phyloP scores from a whole-genome alignment of 2,113 vertebrate species.

The Acrocephalus kingi region DNA sequence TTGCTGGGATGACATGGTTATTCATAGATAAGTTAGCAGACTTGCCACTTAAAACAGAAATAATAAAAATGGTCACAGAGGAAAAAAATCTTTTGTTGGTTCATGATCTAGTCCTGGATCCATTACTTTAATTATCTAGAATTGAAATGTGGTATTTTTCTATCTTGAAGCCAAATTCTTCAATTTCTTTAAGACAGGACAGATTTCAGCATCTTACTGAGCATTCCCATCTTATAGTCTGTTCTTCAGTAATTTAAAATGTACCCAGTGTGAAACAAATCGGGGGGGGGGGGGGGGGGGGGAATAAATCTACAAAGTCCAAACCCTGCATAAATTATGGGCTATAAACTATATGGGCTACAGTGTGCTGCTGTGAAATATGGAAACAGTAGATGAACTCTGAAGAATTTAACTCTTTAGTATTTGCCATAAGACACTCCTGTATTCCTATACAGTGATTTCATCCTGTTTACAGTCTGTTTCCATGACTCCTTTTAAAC shows the following conservation, averaged over 20 bases:
- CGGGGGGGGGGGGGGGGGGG: accelerated
- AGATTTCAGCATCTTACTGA: not conserved
- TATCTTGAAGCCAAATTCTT: not conserved
- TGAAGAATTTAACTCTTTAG: not conserved
- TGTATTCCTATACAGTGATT: not conserved
- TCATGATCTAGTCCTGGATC: not conserved
- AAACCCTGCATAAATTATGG: not conserved
- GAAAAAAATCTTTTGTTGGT: not conserved
- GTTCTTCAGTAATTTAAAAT: not conserved
- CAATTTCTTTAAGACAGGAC: not conserved
- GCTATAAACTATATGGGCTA: not conserved
- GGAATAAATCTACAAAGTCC: not conserved
- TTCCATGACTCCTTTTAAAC: not conserved
- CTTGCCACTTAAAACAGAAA: not conserved
- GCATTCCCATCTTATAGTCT: not conserved
- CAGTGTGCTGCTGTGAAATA: not conserved
- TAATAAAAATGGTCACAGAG: not conserved
- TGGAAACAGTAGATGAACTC: not conserved
- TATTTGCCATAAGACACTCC: not conserved
- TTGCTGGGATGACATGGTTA: not conserved
- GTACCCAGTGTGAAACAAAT: not conserved
- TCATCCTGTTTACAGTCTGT: not conserved
- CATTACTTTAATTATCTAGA: not conserved
- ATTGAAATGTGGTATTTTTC: not conserved
- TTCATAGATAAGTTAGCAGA: not conserved